Percentiles rank a stretch among this genome's conserved stretches.
Evolutionary conservation across 2,888 invertebrate genomes (phyloP).

Genomic region (Drosophila kuntzei): DNA sequence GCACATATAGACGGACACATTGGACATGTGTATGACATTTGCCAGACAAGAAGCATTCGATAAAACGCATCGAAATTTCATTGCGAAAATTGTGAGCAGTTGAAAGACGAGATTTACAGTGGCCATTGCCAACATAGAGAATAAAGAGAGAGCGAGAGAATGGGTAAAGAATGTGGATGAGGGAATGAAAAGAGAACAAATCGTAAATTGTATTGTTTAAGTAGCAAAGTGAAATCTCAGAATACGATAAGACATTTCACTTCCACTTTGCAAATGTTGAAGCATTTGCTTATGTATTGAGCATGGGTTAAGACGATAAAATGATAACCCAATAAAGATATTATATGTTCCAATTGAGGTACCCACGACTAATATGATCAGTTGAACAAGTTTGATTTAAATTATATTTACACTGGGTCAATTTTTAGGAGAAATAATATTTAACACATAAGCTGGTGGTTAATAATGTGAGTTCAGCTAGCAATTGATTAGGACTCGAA

Average conservation of each 20-base stretch:
- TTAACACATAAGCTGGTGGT: neutral
- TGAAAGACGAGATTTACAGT: conserved; percentile 72
- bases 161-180: neutral
- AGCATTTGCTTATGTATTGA: conserved; percentile 49
- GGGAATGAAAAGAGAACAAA: neutral
- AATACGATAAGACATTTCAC: conserved; percentile 43
- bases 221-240: conserved; percentile 55
- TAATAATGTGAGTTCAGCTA: neutral
- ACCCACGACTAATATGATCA: conserved; percentile 12
- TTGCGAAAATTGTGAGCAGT: conserved; percentile 70
- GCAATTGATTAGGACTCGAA: neutral
- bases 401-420: neutral
- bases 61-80: conserved; percentile 75
- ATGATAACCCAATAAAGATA: conserved; percentile 28
- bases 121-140: conserved; percentile 39
- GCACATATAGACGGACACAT: conserved; percentile 11
- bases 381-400: conserved; percentile 1
- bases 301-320: conserved; percentile 15
- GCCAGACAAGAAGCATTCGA: conserved; percentile 67
- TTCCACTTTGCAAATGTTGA: conserved; percentile 51
- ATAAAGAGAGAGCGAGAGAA: neutral
- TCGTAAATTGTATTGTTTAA: conserved; percentile 66
- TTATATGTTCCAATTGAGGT: conserved; percentile 11
- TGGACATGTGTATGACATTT: conserved; percentile 75
- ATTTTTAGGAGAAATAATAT: neutral